Percentiles rank a stretch among this genome's conserved stretches.
Evolutionary conservation across 2,888 invertebrate genomes (phyloP).

Genomic region (Heliconius ethilla): DNA sequence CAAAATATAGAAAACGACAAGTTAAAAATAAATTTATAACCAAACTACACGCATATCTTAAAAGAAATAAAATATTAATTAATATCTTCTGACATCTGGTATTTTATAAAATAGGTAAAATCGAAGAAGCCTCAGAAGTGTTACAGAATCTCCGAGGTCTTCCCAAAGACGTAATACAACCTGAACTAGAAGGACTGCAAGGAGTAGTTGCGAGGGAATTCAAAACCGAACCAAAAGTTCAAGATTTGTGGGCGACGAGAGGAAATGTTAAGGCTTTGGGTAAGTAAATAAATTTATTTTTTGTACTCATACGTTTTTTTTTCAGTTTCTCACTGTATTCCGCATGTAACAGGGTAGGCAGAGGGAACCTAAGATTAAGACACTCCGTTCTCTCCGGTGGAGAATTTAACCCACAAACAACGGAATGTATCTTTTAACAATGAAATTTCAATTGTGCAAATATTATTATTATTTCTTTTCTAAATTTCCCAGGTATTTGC

Average conservation of each 20-base stretch:
- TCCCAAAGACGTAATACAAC: conserved; percentile 80
- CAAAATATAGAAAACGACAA: too few relatives aligned
- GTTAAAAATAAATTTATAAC: not conserved
- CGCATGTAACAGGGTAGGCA: too few relatives aligned
- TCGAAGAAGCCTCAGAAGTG: conserved; percentile 84
- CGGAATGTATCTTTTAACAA: too few relatives aligned
- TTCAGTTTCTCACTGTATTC: too few relatives aligned
- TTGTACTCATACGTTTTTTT: too few relatives aligned
- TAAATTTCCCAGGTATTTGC: conserved; percentile 75
- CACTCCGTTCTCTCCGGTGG: too few relatives aligned
- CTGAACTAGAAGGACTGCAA: conserved; percentile 80
- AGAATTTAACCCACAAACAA: too few relatives aligned
- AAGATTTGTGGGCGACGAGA: conserved; percentile 85
- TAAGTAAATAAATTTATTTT: conserved; percentile 37
- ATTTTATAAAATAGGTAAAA: conserved; percentile 53
- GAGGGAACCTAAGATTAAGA: too few relatives aligned
- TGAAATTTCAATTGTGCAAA: too few relatives aligned
- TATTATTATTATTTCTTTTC: not conserved
- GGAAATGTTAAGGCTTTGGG: conserved; percentile 88
- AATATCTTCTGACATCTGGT: not conserved
- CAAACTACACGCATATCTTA: not conserved
- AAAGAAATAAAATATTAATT: not conserved
- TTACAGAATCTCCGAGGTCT: conserved; percentile 86
- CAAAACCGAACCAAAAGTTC: conserved; percentile 66
- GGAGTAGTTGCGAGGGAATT: conserved; percentile 68